These are phyloP conservation scores for Drosophila murphyi DNA, from an alignment of 1,140 invertebrate species.

Conservation along the genomic window DNA sequence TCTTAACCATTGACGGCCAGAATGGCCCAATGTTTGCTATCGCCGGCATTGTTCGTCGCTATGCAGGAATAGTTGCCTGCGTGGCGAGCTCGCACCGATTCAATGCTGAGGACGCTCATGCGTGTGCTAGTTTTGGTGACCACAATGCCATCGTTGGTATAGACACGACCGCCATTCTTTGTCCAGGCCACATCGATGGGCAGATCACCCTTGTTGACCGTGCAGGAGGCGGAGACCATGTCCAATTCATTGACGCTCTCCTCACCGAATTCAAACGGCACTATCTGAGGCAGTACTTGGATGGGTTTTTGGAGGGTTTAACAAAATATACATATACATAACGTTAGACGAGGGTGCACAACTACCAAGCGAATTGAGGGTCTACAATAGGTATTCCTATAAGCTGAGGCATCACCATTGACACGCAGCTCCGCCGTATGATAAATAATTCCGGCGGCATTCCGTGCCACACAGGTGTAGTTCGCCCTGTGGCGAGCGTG, in stretches of 20 bases:
- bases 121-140: constrained; percentile 87
- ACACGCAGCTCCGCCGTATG: constrained; percentile 89
- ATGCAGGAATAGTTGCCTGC: constrained; percentile 90
- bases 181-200: constrained; percentile 92
- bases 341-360: constrained; percentile 22
- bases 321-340: constrained; percentile 27
- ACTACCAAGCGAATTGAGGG: constrained; percentile 30
- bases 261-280: constrained; percentile 89
- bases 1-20: constrained; percentile 83
- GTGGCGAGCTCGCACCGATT: constrained; percentile 88
- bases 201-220: constrained; percentile 93
- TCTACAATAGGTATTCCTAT: neutral
- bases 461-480: constrained; percentile 90
- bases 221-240: constrained; percentile 90
- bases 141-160: constrained; percentile 85
- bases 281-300: constrained; percentile 88
- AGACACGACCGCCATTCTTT: constrained; percentile 82
- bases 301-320: constrained; percentile 14
- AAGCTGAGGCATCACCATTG: constrained; percentile 85
- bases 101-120: constrained; percentile 88
- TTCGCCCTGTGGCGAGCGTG: constrained; percentile 88
- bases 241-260: constrained; percentile 90
- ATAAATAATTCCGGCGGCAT: constrained; percentile 89
- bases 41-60: constrained; percentile 91
- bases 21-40: constrained; percentile 88